phyloP scores from a whole-genome alignment of 2,113 vertebrate species.

The Emydocephalus ijimae region DNA sequence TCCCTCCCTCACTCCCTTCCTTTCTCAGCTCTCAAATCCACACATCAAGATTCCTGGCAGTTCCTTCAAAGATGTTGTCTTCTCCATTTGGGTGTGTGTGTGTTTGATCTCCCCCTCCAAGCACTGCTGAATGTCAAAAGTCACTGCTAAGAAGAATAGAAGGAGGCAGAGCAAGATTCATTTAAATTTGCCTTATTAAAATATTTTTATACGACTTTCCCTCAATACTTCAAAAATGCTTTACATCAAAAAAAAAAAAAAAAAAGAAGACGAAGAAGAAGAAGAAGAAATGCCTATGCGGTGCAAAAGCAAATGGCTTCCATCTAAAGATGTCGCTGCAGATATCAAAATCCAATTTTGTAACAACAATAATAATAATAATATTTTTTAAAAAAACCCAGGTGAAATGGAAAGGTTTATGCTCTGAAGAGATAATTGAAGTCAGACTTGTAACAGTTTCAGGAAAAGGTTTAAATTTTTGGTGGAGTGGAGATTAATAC shows the following conservation, averaged over 20 bases:
- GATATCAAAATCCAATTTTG: not conserved
- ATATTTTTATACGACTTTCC: not conserved
- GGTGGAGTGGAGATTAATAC: not conserved
- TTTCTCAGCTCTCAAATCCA: not conserved
- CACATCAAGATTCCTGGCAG: slow-evolving; percentile 7
- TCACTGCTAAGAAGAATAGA: not conserved
- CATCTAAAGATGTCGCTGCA: not conserved
- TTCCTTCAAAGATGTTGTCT: slow-evolving; percentile 11
- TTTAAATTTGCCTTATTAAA: not conserved
- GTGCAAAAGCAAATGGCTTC: not conserved
- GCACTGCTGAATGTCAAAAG: not conserved
- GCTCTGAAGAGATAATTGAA: not conserved
- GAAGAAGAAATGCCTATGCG: not conserved
- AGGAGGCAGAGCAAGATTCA: not conserved
- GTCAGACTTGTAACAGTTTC: not conserved
- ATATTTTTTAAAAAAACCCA: not conserved
- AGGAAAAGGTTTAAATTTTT: not conserved
- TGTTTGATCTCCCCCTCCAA: not conserved
- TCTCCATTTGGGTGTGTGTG: too few relatives aligned
- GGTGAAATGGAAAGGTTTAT: not conserved
- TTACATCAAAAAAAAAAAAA: not conserved
- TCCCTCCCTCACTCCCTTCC: too few relatives aligned
- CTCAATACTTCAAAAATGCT: not conserved
- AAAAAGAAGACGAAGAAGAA: too few relatives aligned
- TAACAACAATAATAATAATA: too few relatives aligned